Conservation (phyloP, 2,888 invertebrate species). For the Megalurothrips usitatus region DNA sequence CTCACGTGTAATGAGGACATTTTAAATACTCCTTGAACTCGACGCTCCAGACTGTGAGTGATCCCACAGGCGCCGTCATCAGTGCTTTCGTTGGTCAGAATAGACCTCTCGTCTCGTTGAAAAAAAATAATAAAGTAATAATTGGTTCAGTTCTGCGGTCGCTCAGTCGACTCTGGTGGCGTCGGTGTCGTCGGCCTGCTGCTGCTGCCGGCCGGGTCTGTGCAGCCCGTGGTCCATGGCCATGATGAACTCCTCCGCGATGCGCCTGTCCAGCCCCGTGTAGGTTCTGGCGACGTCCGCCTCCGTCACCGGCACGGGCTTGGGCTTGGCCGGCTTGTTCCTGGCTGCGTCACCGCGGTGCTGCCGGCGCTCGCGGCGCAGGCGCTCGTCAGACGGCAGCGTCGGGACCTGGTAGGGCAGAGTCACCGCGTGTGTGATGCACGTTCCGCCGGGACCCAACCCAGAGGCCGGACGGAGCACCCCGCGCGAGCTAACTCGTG, state of each 20-base stretch:
- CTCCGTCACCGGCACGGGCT: constrained; percentile 37
- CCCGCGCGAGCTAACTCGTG: too few species aligned
- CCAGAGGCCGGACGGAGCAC: too few species aligned
- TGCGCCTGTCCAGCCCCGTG: constrained; percentile 43
- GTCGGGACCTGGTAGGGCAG: not conserved
- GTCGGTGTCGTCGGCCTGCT: not conserved
- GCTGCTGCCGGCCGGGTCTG: not conserved
- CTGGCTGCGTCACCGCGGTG: not conserved
- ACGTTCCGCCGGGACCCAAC: too few species aligned
- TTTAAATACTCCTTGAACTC: too few species aligned
- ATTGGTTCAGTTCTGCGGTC: not conserved
- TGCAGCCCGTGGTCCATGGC: constrained; percentile 39
- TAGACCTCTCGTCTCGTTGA: too few species aligned
- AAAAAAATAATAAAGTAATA: too few species aligned
- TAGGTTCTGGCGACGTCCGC: constrained; percentile 42
- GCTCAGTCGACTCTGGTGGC: not conserved
- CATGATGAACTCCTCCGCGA: constrained; percentile 44
- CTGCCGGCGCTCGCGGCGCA: not conserved
- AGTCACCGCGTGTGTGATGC: too few species aligned
- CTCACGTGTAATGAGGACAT: too few species aligned
- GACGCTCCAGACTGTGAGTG: too few species aligned
- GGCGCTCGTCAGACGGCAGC: constrained; percentile 14
- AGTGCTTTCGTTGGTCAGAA: too few species aligned
- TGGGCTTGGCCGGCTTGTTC: constrained; percentile 30
- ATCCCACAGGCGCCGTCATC: too few species aligned